Evolutionary conservation across 2,113 vertebrate species (phyloP), one percentile per base, ranked within the genome.

Genomic region (Chauna torquata): DNA sequence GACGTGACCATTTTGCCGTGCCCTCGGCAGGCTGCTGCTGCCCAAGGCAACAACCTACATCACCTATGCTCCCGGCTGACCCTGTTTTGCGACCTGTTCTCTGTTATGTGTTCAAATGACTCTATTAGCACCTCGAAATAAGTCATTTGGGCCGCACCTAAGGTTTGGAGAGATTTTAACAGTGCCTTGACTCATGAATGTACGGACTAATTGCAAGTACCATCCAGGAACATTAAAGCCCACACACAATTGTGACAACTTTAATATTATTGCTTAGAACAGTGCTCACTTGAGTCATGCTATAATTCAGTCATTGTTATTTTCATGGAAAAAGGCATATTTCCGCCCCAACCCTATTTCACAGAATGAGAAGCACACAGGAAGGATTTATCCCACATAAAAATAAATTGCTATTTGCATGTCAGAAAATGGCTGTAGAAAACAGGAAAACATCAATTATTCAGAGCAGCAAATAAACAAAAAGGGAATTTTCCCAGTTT

Each of bases 371-470:
- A 96, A 94, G 86, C 36, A 32, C 66, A 40, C 58, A 86, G 88
- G 47, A 95, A 96, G 74, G 34, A 83, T 92, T 96, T 95, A 75
- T 86, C 14, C 15, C 80, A 65, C 88, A 71, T 88, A 88, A 96
- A 94, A 94, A 83, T 70, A 89, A 55, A 93, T n/a, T 61, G 58
- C 20, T 90, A 93, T 94, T 94, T 95, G 64, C 70, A 45, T 83
- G 61, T 84, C 84, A 91, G 79, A 84, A 92, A 93, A 86, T 55
- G 86, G 69, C 71, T 86, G 22, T 28, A 20, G 74, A 94, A 94
- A 82, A 84, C 77, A 90, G 76, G 76, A 90, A 95, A 91, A 61
- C 64, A 92, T 92, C 50, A 55, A 40, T 95, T 95, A 96, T 55
- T 70, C 81, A 92, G 61, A 75, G 32, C 54, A 68, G 65, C 50